phyloP scores from a whole-genome alignment of 1,140 invertebrate species.

The Cherax destructor region DNA sequence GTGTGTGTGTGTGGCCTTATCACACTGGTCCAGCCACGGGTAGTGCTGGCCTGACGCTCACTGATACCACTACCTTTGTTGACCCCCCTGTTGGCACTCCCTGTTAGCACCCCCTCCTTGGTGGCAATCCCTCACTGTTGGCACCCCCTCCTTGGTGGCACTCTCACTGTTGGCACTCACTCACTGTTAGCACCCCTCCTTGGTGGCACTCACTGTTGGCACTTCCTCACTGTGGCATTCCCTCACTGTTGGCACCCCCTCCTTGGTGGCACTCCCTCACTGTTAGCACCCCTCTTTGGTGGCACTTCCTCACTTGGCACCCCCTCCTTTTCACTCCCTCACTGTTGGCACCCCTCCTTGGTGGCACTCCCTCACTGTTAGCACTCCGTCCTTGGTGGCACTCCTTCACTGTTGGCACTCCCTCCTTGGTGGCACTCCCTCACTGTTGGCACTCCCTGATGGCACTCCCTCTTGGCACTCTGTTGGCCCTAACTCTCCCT shows the following conservation, averaged over 20 bases:
- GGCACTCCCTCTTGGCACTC: background rate
- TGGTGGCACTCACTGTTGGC: background rate
- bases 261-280: background rate
- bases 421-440: background rate
- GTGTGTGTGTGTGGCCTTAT: conserved; percentile 1
- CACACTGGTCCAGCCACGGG: background rate
- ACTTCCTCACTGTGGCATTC: too few species aligned
- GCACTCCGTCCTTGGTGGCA: too few species aligned
- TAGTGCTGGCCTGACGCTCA: conserved; percentile 5
- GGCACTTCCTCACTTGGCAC: conserved; percentile 18
- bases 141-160: background rate
- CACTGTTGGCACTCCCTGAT: background rate
- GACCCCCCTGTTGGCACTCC: conserved; percentile 18
- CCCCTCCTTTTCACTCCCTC: background rate
- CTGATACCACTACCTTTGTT: conserved; percentile 28
- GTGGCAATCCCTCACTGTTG: background rate
- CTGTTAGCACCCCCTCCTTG: too few species aligned
- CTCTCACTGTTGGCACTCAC: conserved; percentile 2
- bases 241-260: too few species aligned
- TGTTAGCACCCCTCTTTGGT: background rate
- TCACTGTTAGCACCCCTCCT: background rate
- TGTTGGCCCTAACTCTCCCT: background rate
- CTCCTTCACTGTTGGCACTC: background rate
- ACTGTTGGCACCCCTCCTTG: background rate
- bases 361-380: background rate